These are phyloP conservation scores for Plebejus anna DNA, from an alignment of 2,888 invertebrate genomes.

Conservation along the genomic window DNA sequence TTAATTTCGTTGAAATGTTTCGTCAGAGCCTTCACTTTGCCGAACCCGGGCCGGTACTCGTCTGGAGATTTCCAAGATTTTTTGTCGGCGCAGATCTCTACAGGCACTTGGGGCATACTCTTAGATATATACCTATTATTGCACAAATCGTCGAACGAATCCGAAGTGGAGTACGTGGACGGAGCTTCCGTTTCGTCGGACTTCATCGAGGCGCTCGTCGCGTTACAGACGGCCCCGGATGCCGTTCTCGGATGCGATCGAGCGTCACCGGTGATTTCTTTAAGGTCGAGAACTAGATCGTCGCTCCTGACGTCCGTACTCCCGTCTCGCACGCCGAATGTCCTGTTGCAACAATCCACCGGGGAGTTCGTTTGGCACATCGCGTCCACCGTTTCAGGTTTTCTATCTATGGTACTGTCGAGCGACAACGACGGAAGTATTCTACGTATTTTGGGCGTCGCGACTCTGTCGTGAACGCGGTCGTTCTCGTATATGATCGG, in stretches of 20 bases:
- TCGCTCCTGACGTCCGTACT: constrained; percentile 44
- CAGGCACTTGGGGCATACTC: constrained; percentile 44
- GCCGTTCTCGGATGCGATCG: constrained; percentile 58
- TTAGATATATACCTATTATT: constrained; percentile 38
- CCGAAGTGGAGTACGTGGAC: constrained; percentile 62
- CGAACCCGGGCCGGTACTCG: constrained; percentile 83
- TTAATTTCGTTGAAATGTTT: constrained; percentile 83
- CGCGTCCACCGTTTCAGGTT: constrained; percentile 62
- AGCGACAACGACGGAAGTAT: constrained; percentile 69
- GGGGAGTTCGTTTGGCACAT: constrained; percentile 65
- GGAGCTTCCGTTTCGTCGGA: constrained; percentile 64
- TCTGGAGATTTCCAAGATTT: constrained; percentile 86
- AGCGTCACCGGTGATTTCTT: constrained; percentile 54
- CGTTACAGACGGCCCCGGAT: constrained; percentile 51
- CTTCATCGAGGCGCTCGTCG: constrained; percentile 58
- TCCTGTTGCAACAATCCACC: constrained; percentile 44
- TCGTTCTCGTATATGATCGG: constrained; percentile 72
- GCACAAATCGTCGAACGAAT: constrained; percentile 54
- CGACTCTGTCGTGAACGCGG: constrained; percentile 49
- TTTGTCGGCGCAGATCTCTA: constrained; percentile 55
- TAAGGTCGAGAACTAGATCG: constrained; percentile 56
- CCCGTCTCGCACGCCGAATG: constrained; percentile 32
- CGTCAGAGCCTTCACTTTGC: constrained; percentile 85
- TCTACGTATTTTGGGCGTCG: constrained; percentile 65
- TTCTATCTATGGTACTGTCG: constrained; percentile 57